phyloP scores from a whole-genome alignment of 2,113 vertebrate species.

The Gymnobelideus leadbeateri region DNA sequence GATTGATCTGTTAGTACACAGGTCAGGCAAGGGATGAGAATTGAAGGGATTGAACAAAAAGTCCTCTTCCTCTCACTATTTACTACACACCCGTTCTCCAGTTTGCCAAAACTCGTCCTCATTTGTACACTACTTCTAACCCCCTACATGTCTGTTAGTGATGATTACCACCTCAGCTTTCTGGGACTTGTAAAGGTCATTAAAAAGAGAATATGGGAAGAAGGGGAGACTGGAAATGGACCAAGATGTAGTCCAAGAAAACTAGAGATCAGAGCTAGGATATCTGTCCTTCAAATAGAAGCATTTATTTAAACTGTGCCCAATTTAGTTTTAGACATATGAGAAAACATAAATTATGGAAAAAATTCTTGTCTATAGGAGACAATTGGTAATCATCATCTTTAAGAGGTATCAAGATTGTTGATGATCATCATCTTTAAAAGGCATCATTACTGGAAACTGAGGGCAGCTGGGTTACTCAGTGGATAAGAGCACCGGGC shows the following conservation, averaged over 20 bases:
- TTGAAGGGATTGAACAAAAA: neutral
- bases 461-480: neutral
- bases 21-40: neutral
- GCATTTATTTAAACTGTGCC: neutral
- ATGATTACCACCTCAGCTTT: conserved; percentile 25
- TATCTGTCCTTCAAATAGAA: neutral
- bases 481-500: neutral
- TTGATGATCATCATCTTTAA: neutral
- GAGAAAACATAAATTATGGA: neutral
- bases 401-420: too few relatives aligned
- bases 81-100: neutral
- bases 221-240: neutral
- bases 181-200: conserved; percentile 2
- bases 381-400: too few relatives aligned
- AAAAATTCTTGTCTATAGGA: neutral
- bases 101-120: neutral
- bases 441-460: neutral
- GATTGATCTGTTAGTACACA: neutral
- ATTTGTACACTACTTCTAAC: neutral
- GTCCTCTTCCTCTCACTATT: neutral
- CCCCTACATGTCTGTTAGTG: conserved; percentile 2
- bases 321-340: neutral
- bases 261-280: neutral
- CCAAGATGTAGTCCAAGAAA: neutral
- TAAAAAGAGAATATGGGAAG: neutral